Evolutionary conservation across 2,113 vertebrate genomes (phyloP).

Genomic region (Ia io): DNA sequence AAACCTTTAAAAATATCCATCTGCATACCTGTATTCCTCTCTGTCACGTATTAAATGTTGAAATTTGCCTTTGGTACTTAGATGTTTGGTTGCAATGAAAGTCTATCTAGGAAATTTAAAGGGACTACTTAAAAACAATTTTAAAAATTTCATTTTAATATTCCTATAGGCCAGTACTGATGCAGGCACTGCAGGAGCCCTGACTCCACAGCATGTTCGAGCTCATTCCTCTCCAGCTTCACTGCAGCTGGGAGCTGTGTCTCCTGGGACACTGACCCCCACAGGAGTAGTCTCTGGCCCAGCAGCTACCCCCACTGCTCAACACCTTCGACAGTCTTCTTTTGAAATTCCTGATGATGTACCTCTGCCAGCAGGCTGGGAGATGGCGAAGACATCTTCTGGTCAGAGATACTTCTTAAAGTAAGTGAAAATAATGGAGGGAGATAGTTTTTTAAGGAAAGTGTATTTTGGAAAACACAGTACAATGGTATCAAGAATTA

Average conservation of each 20-base stretch:
- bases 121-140: not conserved
- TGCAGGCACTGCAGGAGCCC: slow-evolving; percentile 89
- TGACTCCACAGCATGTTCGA: slow-evolving; percentile 95
- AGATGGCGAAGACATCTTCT: slow-evolving; percentile 98
- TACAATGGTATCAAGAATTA: not conserved
- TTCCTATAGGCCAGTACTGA: slow-evolving; percentile 93
- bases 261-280: slow-evolving; percentile 86
- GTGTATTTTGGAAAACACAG: not conserved
- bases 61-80: slow-evolving; percentile 8
- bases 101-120: not conserved
- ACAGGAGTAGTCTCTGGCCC: slow-evolving; percentile 85
- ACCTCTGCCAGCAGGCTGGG: slow-evolving; percentile 96
- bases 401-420: slow-evolving; percentile 99
- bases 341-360: slow-evolving; percentile 97
- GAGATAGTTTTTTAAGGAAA: not conserved
- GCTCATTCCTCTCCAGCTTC: slow-evolving; percentile 98
- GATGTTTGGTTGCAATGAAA: not conserved
- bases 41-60: not conserved
- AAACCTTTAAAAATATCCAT: not conserved
- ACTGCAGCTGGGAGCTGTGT: slow-evolving; percentile 91
- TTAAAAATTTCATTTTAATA: slow-evolving; percentile 9
- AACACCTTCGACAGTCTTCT: slow-evolving; percentile 97
- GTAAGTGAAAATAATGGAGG: slow-evolving; percentile 84
- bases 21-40: not conserved
- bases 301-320: slow-evolving; percentile 84